Conservation (phyloP, 2,797 vertebrate genomes). For the Natrix natrix region DNA sequence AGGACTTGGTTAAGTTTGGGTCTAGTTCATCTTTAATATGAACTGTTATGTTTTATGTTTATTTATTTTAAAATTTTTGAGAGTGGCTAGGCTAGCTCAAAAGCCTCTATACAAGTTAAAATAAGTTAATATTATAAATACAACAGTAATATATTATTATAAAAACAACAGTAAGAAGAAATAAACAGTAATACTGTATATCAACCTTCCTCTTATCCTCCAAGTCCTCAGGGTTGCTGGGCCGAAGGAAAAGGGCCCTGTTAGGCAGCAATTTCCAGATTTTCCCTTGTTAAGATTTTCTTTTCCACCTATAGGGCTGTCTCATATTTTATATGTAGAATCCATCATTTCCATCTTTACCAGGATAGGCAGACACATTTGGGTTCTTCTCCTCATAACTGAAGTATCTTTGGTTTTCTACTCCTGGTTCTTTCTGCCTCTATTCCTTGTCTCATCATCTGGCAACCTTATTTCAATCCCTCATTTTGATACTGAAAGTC, state of each 20-base stretch:
- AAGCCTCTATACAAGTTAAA: background rate
- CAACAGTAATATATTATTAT: background rate
- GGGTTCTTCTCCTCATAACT: background rate
- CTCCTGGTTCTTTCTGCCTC: background rate
- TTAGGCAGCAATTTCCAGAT: background rate
- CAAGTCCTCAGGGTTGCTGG: background rate
- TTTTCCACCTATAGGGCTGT: background rate
- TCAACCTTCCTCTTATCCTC: background rate
- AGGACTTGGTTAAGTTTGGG: background rate
- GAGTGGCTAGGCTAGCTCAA: background rate
- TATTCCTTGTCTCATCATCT: background rate
- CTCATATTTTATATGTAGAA: background rate
- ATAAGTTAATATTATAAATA: background rate
- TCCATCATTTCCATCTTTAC: background rate
- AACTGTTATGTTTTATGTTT: background rate
- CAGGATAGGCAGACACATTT: background rate
- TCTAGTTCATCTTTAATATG: background rate
- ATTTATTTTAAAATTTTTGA: background rate
- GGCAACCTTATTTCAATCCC: background rate
- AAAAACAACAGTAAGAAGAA: background rate
- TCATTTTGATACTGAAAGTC: background rate
- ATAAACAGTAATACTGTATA: background rate
- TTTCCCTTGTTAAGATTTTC: background rate
- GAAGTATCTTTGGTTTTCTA: background rate
- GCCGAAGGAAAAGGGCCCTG: background rate